Conservation (phyloP, 2,888 invertebrate species). For the Pyrrhia umbra region DNA sequence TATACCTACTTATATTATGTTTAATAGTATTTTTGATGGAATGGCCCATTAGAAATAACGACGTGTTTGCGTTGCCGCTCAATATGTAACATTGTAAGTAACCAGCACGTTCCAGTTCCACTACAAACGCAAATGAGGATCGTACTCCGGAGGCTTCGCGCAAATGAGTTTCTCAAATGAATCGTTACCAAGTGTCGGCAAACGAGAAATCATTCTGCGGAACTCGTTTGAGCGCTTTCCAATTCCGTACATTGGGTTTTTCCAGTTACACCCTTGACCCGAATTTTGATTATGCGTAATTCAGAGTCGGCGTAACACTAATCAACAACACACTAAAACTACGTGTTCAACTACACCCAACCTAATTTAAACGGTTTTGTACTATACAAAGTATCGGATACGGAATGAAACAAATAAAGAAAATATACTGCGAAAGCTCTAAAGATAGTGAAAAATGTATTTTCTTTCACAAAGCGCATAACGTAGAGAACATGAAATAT, state of each 20-base stretch:
- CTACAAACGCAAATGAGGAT: conserved; percentile 84
- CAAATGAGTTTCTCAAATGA: conserved; percentile 87
- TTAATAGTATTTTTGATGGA: conserved; percentile 41
- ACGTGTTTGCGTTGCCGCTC: conserved; percentile 63
- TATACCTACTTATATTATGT: conserved; percentile 22
- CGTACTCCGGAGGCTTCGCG: conserved; percentile 79
- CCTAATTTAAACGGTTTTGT: conserved; percentile 46
- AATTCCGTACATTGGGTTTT: conserved; percentile 76
- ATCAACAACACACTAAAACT: conserved; percentile 15
- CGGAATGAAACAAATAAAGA: conserved; percentile 77
- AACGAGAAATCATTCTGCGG: conserved; percentile 80
- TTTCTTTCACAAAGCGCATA: conserved; percentile 89
- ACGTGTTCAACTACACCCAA: conserved; percentile 24
- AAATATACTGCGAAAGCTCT: conserved; percentile 79
- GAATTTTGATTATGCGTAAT: conserved; percentile 35
- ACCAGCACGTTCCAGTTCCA: conserved; percentile 67
- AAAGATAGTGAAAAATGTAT: conserved; percentile 89
- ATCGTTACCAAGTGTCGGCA: conserved; percentile 83
- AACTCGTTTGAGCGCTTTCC: conserved; percentile 75
- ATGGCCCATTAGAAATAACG: conserved; percentile 65
- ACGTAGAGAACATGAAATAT: conserved; percentile 88
- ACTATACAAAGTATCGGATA: conserved; percentile 60
- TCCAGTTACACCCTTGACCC: conserved; percentile 56
- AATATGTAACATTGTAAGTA: conserved; percentile 67
- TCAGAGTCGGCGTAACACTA: conserved; percentile 16